Base-by-base conservation (phyloP, 2,888 invertebrate species). In the Acleris cristana region DNA sequence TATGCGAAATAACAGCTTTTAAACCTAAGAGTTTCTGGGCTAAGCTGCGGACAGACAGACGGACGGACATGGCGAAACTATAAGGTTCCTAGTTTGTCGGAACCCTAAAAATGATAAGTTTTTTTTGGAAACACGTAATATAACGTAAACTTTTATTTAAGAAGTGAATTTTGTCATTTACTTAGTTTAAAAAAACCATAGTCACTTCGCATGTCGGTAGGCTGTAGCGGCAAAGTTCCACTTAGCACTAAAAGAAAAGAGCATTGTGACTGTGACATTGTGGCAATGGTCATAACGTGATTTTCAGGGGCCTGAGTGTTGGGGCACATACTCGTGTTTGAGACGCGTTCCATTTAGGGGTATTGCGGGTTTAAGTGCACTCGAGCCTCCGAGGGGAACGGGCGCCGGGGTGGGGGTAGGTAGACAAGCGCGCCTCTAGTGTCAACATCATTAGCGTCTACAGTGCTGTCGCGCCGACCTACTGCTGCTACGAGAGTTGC, bases 401-500 rank as follows among this genome's bases (percentile, higher is more conserved):
- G 70, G 65, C 69, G 68, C 73, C 70, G 71, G 71, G 74, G 71
- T 74, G 69, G 56, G 70, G 64, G 64, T 68, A 70, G 70, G 67
- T 71, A 74, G 78, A 73, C 76, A 75, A 82, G 80, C 79, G 78
- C 79, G 79, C 79, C 79, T 87, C 84, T 88, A 88, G 89, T 89
- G 89, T 89, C 90, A 90, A 91, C 89, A 90, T 91, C 90, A 89
- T 90, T 90, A 90, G 88, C 79, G 84, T 80, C 76, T 79, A 81
- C 83, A 82, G 80, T 83, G 61, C 21, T 57, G 83, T 80, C 77
- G 80, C 76, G 70, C 73, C 79, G 83, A 82, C 79, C 78, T 73
- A 78, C 79, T 73, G 75, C 69, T 73, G 83, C 84, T 84, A 85
- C 85, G 85, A 83, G 82, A 77, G 76, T 74, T 73, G 81, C 82